A percentile compares a stretch with the other conserved stretches of the same genome.
phyloP scores from a whole-genome alignment of 2,888 invertebrate genomes.

The Actias luna region DNA sequence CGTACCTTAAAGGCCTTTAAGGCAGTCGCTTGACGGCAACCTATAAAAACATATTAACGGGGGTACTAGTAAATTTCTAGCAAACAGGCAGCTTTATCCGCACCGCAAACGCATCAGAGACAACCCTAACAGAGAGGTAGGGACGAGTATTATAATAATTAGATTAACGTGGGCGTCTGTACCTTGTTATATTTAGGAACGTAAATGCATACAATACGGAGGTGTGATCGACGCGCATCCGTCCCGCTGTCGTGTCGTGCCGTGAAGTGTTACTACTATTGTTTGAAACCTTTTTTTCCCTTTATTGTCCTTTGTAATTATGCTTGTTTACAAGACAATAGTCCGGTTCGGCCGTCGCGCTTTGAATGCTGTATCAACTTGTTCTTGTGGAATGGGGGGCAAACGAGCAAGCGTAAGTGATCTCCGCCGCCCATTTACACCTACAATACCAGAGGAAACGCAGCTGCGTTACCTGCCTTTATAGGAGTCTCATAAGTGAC shows the following conservation, averaged over 20 bases:
- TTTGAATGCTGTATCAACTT: neutral
- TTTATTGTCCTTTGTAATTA: constrained; percentile 12
- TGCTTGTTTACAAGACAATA: constrained; percentile 10
- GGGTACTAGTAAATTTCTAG: neutral
- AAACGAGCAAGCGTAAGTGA: too few species aligned
- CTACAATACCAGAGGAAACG: too few species aligned
- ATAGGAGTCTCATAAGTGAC: too few species aligned
- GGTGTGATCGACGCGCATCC: constrained; percentile 63
- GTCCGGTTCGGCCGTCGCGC: neutral
- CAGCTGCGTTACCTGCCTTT: too few species aligned
- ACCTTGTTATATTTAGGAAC: constrained; percentile 42
- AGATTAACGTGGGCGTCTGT: constrained; percentile 60
- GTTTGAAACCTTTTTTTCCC: constrained; percentile 39
- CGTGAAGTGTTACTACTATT: constrained; percentile 70
- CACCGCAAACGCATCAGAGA: too few species aligned
- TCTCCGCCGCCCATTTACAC: too few species aligned
- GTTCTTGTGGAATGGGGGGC: too few species aligned
- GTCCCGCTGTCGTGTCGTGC: constrained; percentile 36
- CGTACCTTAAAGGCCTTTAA: too few species aligned
- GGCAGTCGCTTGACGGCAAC: too few species aligned
- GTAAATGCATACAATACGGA: constrained; percentile 51
- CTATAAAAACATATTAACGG: neutral
- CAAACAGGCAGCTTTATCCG: too few species aligned
- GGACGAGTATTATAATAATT: constrained; percentile 64
- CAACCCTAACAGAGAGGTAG: constrained; percentile 27